A percentile compares a stretch with the other conserved stretches of the same genome.
Evolutionary conservation across 2,797 vertebrate species (phyloP).

Genomic region (Acanthopagrus latus): DNA sequence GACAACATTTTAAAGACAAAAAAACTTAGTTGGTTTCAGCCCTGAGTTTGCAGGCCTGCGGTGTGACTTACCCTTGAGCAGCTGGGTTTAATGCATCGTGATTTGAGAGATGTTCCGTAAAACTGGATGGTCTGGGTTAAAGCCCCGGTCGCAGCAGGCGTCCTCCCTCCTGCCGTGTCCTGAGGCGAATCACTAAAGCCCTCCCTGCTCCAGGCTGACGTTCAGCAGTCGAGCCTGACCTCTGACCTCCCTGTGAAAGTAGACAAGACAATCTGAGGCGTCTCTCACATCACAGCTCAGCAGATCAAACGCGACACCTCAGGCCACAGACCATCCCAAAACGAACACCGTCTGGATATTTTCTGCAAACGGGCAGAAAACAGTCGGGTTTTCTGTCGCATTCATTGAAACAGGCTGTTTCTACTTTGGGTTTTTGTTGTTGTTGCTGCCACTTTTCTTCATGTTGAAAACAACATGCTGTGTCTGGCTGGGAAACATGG

Average conservation of each 20-base stretch:
- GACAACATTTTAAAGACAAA: not conserved
- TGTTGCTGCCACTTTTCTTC: not conserved
- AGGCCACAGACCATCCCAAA: conserved; percentile 26
- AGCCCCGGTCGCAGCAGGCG: not conserved
- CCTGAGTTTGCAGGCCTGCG: not conserved
- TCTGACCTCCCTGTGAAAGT: conserved; percentile 38
- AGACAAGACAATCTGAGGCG: conserved; percentile 8
- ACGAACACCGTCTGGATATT: conserved; percentile 17
- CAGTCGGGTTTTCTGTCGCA: not conserved
- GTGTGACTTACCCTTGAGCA: not conserved
- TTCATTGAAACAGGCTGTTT: not conserved
- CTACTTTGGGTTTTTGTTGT: not conserved
- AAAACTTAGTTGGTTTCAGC: too few species aligned
- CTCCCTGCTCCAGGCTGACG: conserved; percentile 20
- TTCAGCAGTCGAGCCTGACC: conserved; percentile 45
- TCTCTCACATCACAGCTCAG: conserved; percentile 12
- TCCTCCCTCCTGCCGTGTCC: conserved; percentile 24
- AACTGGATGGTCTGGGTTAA: conserved; percentile 22
- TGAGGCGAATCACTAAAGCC: conserved; percentile 14
- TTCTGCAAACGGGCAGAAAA: conserved; percentile 18
- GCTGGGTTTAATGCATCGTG: not conserved
- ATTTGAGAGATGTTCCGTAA: not conserved
- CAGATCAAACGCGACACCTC: conserved; percentile 51
- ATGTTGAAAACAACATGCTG: conserved; percentile 4
- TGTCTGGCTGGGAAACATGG: not conserved